phyloP scores from a whole-genome alignment of 1,140 invertebrate genomes.

The Drosophila varians region DNA sequence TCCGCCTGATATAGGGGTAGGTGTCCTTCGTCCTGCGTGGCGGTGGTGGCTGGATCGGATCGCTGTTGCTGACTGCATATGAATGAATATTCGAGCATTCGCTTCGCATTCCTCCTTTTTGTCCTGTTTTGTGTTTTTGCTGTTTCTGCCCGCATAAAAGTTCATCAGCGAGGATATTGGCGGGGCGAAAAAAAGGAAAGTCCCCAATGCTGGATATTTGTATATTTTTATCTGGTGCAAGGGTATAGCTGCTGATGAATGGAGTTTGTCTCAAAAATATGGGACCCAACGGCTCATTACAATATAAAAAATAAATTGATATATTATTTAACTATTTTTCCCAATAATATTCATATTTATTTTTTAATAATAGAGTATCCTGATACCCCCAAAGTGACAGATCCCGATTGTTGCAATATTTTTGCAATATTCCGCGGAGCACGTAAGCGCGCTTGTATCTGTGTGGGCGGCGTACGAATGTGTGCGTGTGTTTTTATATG shows the following conservation, averaged over 20 bases:
- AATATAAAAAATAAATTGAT: too few species aligned
- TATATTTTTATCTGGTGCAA: conserved; percentile 8
- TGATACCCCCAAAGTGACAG: not conserved
- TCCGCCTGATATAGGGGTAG: conserved; percentile 7
- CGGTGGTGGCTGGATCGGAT: conserved; percentile 24
- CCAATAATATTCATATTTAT: too few species aligned
- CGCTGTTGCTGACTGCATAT: conserved; percentile 72
- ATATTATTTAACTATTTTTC: too few species aligned
- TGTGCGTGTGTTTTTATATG: conserved; percentile 35
- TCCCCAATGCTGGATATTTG: conserved; percentile 44
- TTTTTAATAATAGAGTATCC: too few species aligned
- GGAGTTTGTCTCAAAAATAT: not conserved
- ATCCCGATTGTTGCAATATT: conserved; percentile 66
- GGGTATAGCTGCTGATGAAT: not conserved
- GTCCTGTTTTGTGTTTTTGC: conserved; percentile 22
- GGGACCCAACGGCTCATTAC: too few species aligned
- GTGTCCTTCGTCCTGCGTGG: not conserved
- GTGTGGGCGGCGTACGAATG: conserved; percentile 7
- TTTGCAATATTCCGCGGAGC: conserved; percentile 68
- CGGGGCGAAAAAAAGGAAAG: conserved; percentile 63
- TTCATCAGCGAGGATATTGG: conserved; percentile 77
- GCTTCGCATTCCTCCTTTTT: conserved; percentile 36
- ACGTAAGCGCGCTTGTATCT: conserved; percentile 68
- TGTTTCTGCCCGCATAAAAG: conserved; percentile 61
- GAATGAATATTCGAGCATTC: conserved; percentile 79